These are phyloP conservation scores for Meriones psammophilus DNA, from an alignment of 2,797 vertebrate species.

Conservation along the genomic window DNA sequence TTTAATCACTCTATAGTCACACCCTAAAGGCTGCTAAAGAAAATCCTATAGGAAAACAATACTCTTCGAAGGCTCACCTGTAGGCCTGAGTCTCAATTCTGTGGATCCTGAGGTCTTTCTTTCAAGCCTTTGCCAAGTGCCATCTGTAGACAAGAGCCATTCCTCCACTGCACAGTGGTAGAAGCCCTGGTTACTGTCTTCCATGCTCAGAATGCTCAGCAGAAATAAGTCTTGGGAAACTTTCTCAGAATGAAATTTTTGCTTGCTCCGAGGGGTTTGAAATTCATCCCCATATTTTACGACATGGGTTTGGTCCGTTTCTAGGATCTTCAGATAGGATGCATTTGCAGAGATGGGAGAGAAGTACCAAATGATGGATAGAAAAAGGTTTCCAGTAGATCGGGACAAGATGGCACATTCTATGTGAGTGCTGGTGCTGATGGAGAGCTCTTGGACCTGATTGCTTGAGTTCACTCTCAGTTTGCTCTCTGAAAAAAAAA, in stretches of 20 bases:
- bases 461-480: slow-evolving; percentile 80
- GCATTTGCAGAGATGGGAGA: slow-evolving; percentile 13
- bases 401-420: slow-evolving; percentile 86
- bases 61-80: slow-evolving; percentile 85
- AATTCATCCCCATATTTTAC: slow-evolving; percentile 80
- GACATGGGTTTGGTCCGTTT: slow-evolving; percentile 82
- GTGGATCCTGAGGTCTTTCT: slow-evolving; percentile 87
- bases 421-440: slow-evolving; percentile 85
- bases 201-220: slow-evolving; percentile 87
- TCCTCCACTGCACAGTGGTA: slow-evolving; percentile 92
- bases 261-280: slow-evolving; percentile 70
- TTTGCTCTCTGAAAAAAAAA: slow-evolving; percentile 84
- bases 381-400: slow-evolving; percentile 83
- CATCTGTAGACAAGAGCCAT: slow-evolving; percentile 87
- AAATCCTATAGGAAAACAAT: background rate
- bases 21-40: background rate
- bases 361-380: slow-evolving; percentile 90
- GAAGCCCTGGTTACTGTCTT: slow-evolving; percentile 85
- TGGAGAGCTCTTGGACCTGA: slow-evolving; percentile 69
- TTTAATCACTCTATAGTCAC: background rate
- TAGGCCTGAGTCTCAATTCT: slow-evolving; percentile 83
- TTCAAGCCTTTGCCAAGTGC: slow-evolving; percentile 87
- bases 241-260: slow-evolving; percentile 84
- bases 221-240: slow-evolving; percentile 85
- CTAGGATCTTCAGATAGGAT: slow-evolving; percentile 81